Conservation (phyloP, 2,113 vertebrate species). For the Gambusia holbrooki region DNA sequence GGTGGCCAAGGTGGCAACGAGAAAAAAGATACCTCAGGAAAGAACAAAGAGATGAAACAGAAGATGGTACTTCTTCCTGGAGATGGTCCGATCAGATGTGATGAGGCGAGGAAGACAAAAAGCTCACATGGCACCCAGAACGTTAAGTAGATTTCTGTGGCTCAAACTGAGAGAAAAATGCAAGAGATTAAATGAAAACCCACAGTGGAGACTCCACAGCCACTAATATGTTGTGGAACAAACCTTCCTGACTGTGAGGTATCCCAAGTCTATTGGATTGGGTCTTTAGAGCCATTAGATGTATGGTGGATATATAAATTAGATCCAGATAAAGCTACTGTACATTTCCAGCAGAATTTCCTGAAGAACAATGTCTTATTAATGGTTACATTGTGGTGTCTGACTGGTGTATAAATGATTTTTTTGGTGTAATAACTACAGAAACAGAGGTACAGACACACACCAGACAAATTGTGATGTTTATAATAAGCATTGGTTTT, state of each 20-base stretch:
- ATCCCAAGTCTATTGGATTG: background rate
- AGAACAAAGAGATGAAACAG: slow-evolving; percentile 22
- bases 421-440: too few relatives aligned
- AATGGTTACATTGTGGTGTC: background rate
- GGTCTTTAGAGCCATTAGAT: background rate
- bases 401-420: background rate
- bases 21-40: slow-evolving; percentile 28
- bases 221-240: background rate
- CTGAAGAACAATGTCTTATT: background rate
- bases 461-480: too few relatives aligned
- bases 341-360: background rate
- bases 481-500: background rate
- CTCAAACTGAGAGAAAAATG: slow-evolving; percentile 13
- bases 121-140: slow-evolving; percentile 24
- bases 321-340: too few relatives aligned
- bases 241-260: background rate
- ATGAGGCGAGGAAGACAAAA: slow-evolving; percentile 19
- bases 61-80: slow-evolving; percentile 31
- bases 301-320: background rate
- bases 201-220: background rate
- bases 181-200: background rate
- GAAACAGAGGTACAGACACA: too few relatives aligned
- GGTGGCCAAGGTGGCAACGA: background rate
- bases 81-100: slow-evolving; percentile 13
- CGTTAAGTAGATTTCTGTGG: slow-evolving; percentile 21